Evolutionary conservation across 2,797 vertebrate genomes (phyloP).

Genomic region (Alosa sapidissima): DNA sequence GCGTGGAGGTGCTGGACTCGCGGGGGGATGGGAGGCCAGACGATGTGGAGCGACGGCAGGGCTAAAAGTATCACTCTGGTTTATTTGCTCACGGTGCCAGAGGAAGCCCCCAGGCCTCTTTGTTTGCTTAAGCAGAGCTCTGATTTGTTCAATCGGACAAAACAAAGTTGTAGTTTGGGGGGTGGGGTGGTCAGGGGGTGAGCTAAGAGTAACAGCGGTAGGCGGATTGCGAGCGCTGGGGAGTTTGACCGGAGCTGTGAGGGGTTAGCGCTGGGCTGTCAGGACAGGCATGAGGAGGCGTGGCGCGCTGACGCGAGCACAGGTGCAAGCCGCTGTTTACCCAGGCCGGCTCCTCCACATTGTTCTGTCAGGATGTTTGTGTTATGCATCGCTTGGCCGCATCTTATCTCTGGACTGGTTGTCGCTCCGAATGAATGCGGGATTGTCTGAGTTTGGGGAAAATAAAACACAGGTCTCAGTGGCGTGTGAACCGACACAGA

Average conservation of each 20-base stretch:
- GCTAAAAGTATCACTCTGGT: background rate
- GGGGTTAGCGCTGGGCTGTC: background rate
- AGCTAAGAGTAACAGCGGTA: background rate
- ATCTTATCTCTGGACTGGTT: constrained; percentile 67
- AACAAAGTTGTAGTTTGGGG: background rate
- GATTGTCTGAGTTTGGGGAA: constrained; percentile 42
- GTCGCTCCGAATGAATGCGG: constrained; percentile 12
- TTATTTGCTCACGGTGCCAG: background rate
- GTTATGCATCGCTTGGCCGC: constrained; percentile 61
- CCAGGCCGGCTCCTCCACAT: constrained; percentile 42
- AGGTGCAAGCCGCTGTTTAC: constrained; percentile 66
- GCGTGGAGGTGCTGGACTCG: background rate
- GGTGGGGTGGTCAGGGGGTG: background rate
- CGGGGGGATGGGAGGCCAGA: background rate
- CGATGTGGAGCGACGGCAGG: background rate
- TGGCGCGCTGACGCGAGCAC: constrained; percentile 63
- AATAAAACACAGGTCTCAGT: background rate
- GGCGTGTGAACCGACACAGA: background rate
- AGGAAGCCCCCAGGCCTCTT: constrained; percentile 12
- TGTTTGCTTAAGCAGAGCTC: constrained; percentile 21
- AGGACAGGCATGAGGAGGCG: background rate
- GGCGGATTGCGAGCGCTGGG: background rate
- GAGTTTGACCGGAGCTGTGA: background rate
- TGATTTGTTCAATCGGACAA: background rate
- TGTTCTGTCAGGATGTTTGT: constrained; percentile 69